These are phyloP conservation scores for Volucella inflata DNA, from an alignment of 2,888 invertebrate genomes.

Conservation along the genomic window DNA sequence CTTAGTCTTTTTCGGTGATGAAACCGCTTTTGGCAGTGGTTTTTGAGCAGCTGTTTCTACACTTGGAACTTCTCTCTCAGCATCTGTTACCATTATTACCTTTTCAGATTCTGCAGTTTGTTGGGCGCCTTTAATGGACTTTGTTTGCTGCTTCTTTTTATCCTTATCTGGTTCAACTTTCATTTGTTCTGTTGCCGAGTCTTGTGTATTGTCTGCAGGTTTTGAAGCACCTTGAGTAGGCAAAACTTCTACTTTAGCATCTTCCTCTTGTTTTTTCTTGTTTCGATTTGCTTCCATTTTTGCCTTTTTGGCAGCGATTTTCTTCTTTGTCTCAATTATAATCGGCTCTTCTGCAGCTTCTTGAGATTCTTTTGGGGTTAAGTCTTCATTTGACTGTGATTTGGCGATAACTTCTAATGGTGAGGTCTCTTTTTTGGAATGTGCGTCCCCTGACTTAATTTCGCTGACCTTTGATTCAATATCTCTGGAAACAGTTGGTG, in stretches of 20 bases:
- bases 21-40: constrained; percentile 48
- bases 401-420: constrained; percentile 12
- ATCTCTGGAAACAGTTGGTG: constrained; percentile 34
- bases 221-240: background rate
- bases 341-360: constrained; percentile 46
- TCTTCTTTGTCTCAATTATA: constrained; percentile 66
- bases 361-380: background rate
- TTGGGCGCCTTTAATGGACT: constrained; percentile 2
- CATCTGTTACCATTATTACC: background rate
- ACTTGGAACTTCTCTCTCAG: background rate
- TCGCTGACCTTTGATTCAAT: constrained; percentile 8
- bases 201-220: background rate
- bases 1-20: constrained; percentile 55
- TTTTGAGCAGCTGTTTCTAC: constrained; percentile 14
- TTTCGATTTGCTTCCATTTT: constrained; percentile 75
- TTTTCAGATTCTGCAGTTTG: constrained; percentile 9
- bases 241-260: constrained; percentile 23
- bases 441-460: background rate
- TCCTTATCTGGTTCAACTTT: constrained; percentile 28
- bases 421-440: constrained; percentile 29
- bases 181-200: background rate
- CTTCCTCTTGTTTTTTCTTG: constrained; percentile 73
- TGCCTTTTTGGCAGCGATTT: constrained; percentile 76
- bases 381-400: background rate
- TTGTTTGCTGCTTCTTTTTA: constrained; percentile 47